phyloP scores from a whole-genome alignment of 2,888 invertebrate genomes.

The Philhelius pedissequus region DNA sequence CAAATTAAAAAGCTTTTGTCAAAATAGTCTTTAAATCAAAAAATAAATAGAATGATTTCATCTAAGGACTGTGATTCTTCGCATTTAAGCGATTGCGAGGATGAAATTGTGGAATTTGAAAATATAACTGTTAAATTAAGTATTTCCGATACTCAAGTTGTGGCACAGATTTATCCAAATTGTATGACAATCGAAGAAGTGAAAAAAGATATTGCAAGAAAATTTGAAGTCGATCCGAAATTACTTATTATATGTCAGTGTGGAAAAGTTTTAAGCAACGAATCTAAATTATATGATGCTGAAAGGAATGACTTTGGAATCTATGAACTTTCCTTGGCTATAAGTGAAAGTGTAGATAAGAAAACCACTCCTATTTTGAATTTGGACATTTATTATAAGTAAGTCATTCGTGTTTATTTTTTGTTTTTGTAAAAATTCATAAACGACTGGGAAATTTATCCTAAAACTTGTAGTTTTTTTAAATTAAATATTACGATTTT shows the following conservation, averaged over 20 bases:
- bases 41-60: slow-evolving; percentile 12
- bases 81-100: slow-evolving; percentile 39
- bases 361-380: slow-evolving; percentile 71
- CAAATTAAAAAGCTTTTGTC: not conserved
- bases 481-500: too few relatives aligned
- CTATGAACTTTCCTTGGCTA: slow-evolving; percentile 73
- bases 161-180: slow-evolving; percentile 78
- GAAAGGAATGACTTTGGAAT: slow-evolving; percentile 76
- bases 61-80: not conserved
- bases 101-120: slow-evolving; percentile 71
- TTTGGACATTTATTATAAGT: slow-evolving; percentile 77
- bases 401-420: slow-evolving; percentile 53
- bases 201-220: slow-evolving; percentile 82
- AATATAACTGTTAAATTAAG: slow-evolving; percentile 78
- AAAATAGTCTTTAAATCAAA: not conserved
- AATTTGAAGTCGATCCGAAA: slow-evolving; percentile 81
- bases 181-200: slow-evolving; percentile 81
- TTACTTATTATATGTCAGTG: slow-evolving; percentile 80
- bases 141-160: slow-evolving; percentile 74
- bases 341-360: slow-evolving; percentile 50
- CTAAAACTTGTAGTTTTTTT: too few relatives aligned
- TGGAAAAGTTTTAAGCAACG: slow-evolving; percentile 76
- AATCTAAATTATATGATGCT: slow-evolving; percentile 72
- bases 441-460: too few relatives aligned
- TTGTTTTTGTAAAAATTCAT: too few relatives aligned